phyloP scores from a whole-genome alignment of 2,113 vertebrate genomes.

The Cololabis saira region DNA sequence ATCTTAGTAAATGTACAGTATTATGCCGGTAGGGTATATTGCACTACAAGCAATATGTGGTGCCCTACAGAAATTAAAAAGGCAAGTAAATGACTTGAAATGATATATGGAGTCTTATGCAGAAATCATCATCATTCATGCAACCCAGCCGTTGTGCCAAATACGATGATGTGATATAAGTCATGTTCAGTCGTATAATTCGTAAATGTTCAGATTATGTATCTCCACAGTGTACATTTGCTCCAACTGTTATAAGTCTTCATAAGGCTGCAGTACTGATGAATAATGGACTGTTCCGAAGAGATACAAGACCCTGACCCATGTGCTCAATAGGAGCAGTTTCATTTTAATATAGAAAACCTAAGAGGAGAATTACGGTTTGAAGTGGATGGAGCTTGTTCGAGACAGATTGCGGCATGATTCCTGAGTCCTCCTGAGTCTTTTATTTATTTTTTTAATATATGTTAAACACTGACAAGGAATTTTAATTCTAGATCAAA shows the following conservation, averaged over 20 bases:
- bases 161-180: no score
- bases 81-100: no score
- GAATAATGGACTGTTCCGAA: not conserved
- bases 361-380: not conserved
- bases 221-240: not conserved
- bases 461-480: no score
- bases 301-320: not conserved
- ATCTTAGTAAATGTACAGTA: constrained; percentile 7
- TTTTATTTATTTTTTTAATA: not conserved
- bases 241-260: not conserved
- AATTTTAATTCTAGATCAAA: no score
- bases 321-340: not conserved
- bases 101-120: no score
- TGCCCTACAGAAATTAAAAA: no score
- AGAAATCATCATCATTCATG: no score
- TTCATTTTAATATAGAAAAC: not conserved
- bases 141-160: no score
- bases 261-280: not conserved
- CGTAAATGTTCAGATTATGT: not conserved
- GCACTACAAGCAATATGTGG: constrained; percentile 5
- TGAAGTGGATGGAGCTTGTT: not conserved
- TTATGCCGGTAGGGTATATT: constrained; percentile 8
- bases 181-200: no score
- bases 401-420: not conserved
- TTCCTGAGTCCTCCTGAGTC: not conserved